Percentiles rank a stretch among this genome's conserved stretches.
Conservation (phyloP, 2,113 vertebrate genomes). For the Calidris pygmaea region DNA sequence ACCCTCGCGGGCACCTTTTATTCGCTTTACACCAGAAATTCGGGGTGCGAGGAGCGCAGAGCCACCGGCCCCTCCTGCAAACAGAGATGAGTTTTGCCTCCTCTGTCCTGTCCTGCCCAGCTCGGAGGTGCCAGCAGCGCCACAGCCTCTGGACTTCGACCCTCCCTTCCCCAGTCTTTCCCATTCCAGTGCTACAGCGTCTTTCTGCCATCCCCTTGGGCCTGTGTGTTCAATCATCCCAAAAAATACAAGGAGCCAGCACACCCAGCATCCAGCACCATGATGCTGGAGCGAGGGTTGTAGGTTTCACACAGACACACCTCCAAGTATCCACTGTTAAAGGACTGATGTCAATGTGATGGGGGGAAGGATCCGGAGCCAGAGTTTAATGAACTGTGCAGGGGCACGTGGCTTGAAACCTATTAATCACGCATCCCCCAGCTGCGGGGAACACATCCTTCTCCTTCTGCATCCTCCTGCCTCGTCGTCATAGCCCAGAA, state of each 20-base stretch:
- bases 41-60: accelerated
- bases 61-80: not conserved
- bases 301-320: accelerated
- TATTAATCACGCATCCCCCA: accelerated
- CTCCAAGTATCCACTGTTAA: not conserved
- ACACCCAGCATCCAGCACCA: not conserved
- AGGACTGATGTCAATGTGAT: not conserved
- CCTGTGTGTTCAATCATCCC: not conserved
- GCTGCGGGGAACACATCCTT: accelerated
- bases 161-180: not conserved
- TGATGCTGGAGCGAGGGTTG: not conserved
- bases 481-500: accelerated
- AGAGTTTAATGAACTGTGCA: not conserved
- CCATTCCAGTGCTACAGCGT: accelerated
- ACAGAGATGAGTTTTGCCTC: accelerated
- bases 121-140: accelerated
- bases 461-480: not conserved
- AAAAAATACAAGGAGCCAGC: not conserved
- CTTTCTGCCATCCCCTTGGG: not conserved
- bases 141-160: not conserved
- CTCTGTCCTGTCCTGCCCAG: not conserved
- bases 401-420: not conserved
- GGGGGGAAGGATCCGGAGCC: not conserved
- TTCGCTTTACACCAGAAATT: not conserved
- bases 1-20: accelerated